Evolutionary conservation across 2,797 vertebrate species (phyloP).

Genomic region (Telmatherina bonti): DNA sequence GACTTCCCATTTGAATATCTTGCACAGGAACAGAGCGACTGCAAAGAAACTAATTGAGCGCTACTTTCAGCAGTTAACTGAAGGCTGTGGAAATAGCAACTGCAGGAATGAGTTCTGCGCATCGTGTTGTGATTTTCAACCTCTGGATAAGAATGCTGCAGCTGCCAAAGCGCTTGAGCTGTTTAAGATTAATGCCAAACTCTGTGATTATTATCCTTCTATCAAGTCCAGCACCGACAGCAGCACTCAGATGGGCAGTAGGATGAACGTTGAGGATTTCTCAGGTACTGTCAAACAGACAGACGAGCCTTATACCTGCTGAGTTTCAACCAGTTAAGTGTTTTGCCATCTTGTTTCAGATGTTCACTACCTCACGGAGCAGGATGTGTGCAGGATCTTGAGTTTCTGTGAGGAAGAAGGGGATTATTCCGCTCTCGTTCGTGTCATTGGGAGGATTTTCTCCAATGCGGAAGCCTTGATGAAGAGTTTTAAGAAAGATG

Average conservation of each 20-base stretch:
- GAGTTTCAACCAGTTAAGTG: not conserved
- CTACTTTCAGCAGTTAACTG: slow-evolving; percentile 99
- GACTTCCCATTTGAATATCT: slow-evolving; percentile 86
- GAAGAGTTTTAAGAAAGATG: slow-evolving; percentile 92
- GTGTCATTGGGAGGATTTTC: slow-evolving; percentile 93
- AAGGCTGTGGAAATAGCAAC: slow-evolving; percentile 99
- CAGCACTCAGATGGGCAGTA: slow-evolving; percentile 83
- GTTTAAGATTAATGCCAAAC: slow-evolving; percentile 98
- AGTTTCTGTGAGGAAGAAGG: slow-evolving; percentile 89
- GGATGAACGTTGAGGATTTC: slow-evolving; percentile 91
- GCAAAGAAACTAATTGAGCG: slow-evolving; percentile 99
- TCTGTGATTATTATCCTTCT: slow-evolving; percentile 95
- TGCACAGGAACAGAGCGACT: slow-evolving; percentile 97
- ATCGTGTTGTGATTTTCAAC: slow-evolving; percentile 92
- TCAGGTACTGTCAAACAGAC: slow-evolving; percentile 86
- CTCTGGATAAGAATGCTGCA: slow-evolving; percentile 97
- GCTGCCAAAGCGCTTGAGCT: slow-evolving; percentile 98
- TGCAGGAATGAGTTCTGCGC: slow-evolving; percentile 99
- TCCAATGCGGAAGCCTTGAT: slow-evolving; percentile 93
- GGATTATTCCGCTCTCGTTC: slow-evolving; percentile 93
- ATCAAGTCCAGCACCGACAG: slow-evolving; percentile 85
- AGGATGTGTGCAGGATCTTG: slow-evolving; percentile 91
- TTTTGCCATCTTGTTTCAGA: slow-evolving; percentile 78
- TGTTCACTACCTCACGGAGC: slow-evolving; percentile 93
- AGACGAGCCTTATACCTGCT: not conserved